Evolutionary conservation across 2,888 invertebrate genomes (phyloP).

Genomic region (Allygus modestus): DNA sequence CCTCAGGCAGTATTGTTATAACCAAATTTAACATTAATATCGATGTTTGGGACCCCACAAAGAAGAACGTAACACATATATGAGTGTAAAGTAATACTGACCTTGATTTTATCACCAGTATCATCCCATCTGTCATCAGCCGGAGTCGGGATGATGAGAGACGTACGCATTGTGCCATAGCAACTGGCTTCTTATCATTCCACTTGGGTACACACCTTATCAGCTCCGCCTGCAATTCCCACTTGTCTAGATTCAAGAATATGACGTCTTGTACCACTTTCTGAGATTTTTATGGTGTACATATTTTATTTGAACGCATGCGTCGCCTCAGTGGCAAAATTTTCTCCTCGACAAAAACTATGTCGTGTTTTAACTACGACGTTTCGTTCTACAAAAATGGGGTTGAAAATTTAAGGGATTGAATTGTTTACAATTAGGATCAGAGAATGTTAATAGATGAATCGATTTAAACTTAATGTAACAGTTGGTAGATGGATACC

Average conservation of each 20-base stretch:
- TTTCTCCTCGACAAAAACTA: no score
- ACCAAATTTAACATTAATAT: no score
- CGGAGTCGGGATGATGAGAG: not conserved
- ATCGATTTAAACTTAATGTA: no score
- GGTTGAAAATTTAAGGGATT: no score
- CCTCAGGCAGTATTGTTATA: no score
- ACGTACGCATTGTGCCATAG: conserved; percentile 5
- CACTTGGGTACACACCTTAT: conserved; percentile 39
- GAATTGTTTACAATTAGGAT: no score
- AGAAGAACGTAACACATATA: no score
- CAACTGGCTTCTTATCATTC: conserved; percentile 22
- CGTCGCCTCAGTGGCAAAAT: not conserved
- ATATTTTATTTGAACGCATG: not conserved
- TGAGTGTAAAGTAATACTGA: conserved; percentile 1
- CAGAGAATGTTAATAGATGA: no score
- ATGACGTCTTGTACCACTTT: conserved; percentile 10
- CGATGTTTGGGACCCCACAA: no score
- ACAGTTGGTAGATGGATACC: no score
- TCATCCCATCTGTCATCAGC: not conserved
- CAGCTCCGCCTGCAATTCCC: conserved; percentile 24
- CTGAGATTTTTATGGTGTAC: not conserved
- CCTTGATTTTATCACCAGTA: conserved; percentile 15
- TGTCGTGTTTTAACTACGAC: no score
- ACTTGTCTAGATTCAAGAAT: conserved; percentile 11
- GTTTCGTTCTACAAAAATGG: no score